A percentile compares a stretch with the other conserved stretches of the same genome.
These are phyloP conservation scores for Clarias magur DNA, from an alignment of 2,113 vertebrate species.

Conservation along the genomic window DNA sequence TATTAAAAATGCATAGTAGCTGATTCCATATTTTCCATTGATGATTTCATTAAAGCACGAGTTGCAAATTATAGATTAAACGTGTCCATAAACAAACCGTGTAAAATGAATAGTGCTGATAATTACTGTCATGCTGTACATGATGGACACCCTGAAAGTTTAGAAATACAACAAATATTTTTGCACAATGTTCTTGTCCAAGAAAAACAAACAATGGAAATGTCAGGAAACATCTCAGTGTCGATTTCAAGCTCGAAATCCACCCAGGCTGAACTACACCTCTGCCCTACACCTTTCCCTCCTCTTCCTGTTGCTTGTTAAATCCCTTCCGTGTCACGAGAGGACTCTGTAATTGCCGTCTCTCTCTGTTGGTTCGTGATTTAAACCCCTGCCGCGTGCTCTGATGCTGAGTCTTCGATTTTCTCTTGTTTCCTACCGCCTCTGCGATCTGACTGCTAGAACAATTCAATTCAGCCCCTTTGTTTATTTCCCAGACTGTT, in stretches of 20 bases:
- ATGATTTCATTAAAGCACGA: neutral
- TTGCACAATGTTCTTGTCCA: neutral
- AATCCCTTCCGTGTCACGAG: neutral
- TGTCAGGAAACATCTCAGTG: too few species aligned
- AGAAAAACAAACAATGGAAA: neutral
- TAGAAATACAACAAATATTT: neutral
- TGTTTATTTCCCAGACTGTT: neutral
- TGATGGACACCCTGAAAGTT: neutral
- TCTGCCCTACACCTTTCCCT: neutral
- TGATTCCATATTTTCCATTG: neutral
- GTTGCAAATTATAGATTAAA: neutral
- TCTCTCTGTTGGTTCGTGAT: slow-evolving; percentile 6
- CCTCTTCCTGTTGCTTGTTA: neutral
- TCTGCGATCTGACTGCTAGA: slow-evolving; percentile 15
- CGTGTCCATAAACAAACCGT: neutral
- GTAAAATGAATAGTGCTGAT: neutral
- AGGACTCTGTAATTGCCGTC: slow-evolving; percentile 11
- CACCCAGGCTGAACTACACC: neutral
- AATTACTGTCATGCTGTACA: neutral
- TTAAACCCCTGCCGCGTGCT: slow-evolving; percentile 13
- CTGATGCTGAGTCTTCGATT: slow-evolving; percentile 16
- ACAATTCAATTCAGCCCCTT: neutral
- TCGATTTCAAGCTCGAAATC: neutral
- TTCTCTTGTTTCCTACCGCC: neutral
- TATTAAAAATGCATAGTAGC: neutral